Base-by-base conservation (phyloP, 1,140 invertebrate species). In the Drosophila sp. region DNA sequence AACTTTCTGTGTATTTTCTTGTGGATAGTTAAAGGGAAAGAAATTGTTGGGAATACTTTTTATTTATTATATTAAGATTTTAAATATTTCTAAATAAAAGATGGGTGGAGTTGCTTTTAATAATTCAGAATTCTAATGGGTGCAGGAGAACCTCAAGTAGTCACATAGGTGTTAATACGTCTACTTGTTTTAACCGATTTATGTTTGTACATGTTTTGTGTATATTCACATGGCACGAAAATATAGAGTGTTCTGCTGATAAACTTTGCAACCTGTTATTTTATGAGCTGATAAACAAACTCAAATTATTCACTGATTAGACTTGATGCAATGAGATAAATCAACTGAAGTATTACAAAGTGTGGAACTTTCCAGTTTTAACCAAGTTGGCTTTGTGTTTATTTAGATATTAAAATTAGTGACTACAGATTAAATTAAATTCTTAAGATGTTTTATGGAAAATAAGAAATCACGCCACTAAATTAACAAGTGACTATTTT, bases 251-350 rank as follows among this genome's bases (percentile, higher is more conserved):
- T 3, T 41, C 13, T 16, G 11, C n/a, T 3, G 46, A 50, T 50
- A 50, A 50, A 27, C 46, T 14, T 27, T 13, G 32, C 46, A 32
- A 29, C 14, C 25, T 50, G 9, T 50, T 29, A 27, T n/a, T 48
- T 9, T 14, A 38, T 50, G 5, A 32, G n/a, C n/a, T 16, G n/a
- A 32, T 14, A 50, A 50, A 7, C 7, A 14, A 50, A 29, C 27
- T 29, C 18, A 50, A 50, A 48, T 13, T 36, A 36, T 2, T 6
- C 6, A 46, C 41, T 11, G 16, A 5, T 21, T 25, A 46, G n/a
- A 7, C n/a, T 48, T 13, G 1, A 2, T 13, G 4, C 45, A 4
- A 48, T 32, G 4, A 4, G 9, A 50, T 50, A 50, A 32, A 32
- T 29, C 46, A 32, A 50, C 46, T 14, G 5, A 38, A 38, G 3